Base-by-base conservation (phyloP, 2,113 vertebrate genomes). In the Diphyllodes magnificus region DNA sequence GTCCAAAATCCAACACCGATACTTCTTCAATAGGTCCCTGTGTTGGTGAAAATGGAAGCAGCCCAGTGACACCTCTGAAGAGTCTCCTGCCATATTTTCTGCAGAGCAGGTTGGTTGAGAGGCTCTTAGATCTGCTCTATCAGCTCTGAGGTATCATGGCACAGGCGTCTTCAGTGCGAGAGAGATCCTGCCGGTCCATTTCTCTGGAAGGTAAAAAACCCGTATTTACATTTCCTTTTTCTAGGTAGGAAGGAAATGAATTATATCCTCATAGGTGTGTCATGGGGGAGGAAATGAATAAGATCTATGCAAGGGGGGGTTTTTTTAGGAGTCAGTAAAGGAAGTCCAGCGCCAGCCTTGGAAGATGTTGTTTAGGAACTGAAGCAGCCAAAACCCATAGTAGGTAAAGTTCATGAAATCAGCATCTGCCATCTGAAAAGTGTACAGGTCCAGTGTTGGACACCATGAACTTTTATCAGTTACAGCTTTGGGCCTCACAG, bases 101-200 rank as follows among this genome's bases (percentile, higher is more conserved):
- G n/a, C 17, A 76, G 57, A 64, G 28, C 27, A 49, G 15, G 10
- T 6, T 72, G 35, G 3, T 13, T 50, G 54, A 69, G 25, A 3
- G 7, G 1, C 12, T 51, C 7, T 69, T 80, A 44, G 23, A 50
- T 49, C 14, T 73, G 11, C 24, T 61, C 17, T 51, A 4, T 49
- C 21, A 35, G 3, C 53, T 82, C 39, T 49, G 45, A 75, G 28
- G 7, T 49, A n/a, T 47, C 27, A 35, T 17, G 28, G 7, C 37
- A 76, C 4, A 64, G 10, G 5, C 0, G 0, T 27, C 19, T 71
- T 68, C 50, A 57, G 13, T 8, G 6, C 28, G 82, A 51, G 11
- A 76, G 45, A 33, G 20, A 49, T 35, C 47, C 19, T 24, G 9
- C 28, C n/a, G 53, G 22, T 59, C 12, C 13, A 27, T 1, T 50